phyloP scores from a whole-genome alignment of 2,888 invertebrate species.

The Auanema freiburgensis region DNA sequence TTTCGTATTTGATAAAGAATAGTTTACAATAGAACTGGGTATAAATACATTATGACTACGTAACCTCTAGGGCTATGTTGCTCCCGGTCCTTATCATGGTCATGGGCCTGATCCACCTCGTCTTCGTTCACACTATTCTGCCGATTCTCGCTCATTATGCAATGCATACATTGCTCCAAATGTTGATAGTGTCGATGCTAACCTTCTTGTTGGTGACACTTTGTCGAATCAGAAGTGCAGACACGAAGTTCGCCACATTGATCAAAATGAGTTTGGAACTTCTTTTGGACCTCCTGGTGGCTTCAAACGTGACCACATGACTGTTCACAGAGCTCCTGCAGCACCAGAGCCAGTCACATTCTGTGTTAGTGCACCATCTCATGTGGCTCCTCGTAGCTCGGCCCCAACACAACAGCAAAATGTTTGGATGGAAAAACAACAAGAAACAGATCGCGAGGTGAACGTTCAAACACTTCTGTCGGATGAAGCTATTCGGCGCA shows the following conservation, averaged over 20 bases:
- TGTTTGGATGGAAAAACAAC: conserved; percentile 34
- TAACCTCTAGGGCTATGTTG: conserved; percentile 32
- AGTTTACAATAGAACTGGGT: too few relatives aligned
- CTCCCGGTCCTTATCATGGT: conserved; percentile 53
- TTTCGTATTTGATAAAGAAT: background rate
- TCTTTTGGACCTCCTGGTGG: conserved; percentile 54
- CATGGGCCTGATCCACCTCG: conserved; percentile 58
- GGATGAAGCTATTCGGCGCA: conserved; percentile 48
- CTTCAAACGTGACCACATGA: conserved; percentile 52
- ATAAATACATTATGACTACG: too few relatives aligned
- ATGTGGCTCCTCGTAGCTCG: conserved; percentile 28
- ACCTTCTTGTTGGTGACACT: conserved; percentile 51
- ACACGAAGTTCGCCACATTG: conserved; percentile 39
- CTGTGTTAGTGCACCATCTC: conserved; percentile 28
- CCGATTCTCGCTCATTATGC: conserved; percentile 53
- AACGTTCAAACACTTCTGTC: conserved; percentile 51
- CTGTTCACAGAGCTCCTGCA: conserved; percentile 21
- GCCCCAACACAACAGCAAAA: conserved; percentile 44
- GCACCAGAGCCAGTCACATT: conserved; percentile 37
- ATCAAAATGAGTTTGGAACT: conserved; percentile 51
- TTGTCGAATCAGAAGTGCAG: conserved; percentile 57
- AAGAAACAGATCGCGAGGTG: conserved; percentile 41
- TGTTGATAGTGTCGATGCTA: conserved; percentile 45
- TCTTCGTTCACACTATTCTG: conserved; percentile 52
- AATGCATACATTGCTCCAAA: conserved; percentile 52